Percentiles rank a stretch among this genome's conserved stretches.
Conservation (phyloP, 92 coral and sea anemone genomes). For the Ricordea florida region DNA sequence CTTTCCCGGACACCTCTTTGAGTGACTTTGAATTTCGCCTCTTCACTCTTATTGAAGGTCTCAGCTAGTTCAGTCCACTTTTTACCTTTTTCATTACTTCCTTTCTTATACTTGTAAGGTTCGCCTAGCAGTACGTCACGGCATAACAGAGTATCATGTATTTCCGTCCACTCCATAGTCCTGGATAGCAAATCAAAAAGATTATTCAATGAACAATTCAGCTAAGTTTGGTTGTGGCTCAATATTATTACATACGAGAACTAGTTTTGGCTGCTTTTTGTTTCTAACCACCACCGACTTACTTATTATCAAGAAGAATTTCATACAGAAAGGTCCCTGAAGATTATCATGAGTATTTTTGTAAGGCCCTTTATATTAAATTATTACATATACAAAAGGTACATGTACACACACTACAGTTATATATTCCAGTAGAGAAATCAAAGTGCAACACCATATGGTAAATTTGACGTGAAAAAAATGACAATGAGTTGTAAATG, state of each 20-base stretch:
- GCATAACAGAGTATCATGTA: background rate
- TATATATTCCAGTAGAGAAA: slow-evolving; percentile 7
- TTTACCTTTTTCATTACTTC: slow-evolving; percentile 21
- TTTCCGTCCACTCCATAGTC: slow-evolving; percentile 32
- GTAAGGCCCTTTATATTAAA: slow-evolving; percentile 11
- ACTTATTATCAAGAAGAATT: background rate
- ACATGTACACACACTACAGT: slow-evolving; percentile 13
- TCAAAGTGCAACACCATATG: background rate
- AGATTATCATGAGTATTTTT: slow-evolving; percentile 1
- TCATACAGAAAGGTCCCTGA: slow-evolving; percentile 10
- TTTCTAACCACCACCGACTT: slow-evolving; percentile 8
- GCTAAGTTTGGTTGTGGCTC: background rate
- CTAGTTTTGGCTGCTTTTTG: background rate
- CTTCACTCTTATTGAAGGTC: background rate
- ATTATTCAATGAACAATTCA: background rate
- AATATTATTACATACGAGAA: background rate
- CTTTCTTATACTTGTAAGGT: slow-evolving; percentile 23
- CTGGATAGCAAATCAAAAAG: slow-evolving; percentile 15
- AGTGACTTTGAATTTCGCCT: slow-evolving; percentile 23
- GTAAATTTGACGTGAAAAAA: slow-evolving; percentile 4
- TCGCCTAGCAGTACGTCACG: slow-evolving; percentile 8
- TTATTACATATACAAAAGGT: background rate
- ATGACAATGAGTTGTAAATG: slow-evolving; percentile 14
- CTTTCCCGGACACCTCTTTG: slow-evolving; percentile 51
- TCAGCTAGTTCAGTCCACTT: slow-evolving; percentile 39